Evolutionary conservation across 2,797 vertebrate species (phyloP).

Genomic region (Eulemur coronatus): DNA sequence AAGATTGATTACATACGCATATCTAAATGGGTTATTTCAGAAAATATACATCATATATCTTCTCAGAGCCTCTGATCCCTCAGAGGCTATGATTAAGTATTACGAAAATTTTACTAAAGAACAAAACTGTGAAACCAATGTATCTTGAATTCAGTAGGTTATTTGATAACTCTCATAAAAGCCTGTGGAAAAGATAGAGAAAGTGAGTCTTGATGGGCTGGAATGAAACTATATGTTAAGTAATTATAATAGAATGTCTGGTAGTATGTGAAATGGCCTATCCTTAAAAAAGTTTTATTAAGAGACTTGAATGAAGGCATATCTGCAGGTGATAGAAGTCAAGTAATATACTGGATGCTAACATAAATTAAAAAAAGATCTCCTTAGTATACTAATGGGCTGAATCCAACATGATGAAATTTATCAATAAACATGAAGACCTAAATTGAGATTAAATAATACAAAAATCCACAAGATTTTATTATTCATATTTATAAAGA

Average conservation of each 20-base stretch:
- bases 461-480: not conserved
- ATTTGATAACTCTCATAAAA: not conserved
- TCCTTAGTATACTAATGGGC: not conserved
- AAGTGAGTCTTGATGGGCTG: not conserved
- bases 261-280: not conserved
- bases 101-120: not conserved
- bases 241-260: not conserved
- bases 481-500: not conserved
- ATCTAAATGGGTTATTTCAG: not conserved
- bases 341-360: not conserved
- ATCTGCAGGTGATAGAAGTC: not conserved
- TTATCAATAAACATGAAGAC: not conserved
- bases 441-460: slow-evolving; percentile 29
- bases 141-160: not conserved
- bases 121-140: not conserved
- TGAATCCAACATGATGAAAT: not conserved
- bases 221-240: not conserved
- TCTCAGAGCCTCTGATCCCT: not conserved
- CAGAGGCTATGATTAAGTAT: not conserved
- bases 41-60: not conserved
- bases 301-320: not conserved
- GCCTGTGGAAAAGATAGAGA: not conserved
- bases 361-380: not conserved
- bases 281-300: not conserved
- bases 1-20: not conserved